Percentiles rank a stretch among this genome's conserved stretches.
phyloP scores from a whole-genome alignment of 1,140 invertebrate genomes.

The Acyrthosiphon pisum region DNA sequence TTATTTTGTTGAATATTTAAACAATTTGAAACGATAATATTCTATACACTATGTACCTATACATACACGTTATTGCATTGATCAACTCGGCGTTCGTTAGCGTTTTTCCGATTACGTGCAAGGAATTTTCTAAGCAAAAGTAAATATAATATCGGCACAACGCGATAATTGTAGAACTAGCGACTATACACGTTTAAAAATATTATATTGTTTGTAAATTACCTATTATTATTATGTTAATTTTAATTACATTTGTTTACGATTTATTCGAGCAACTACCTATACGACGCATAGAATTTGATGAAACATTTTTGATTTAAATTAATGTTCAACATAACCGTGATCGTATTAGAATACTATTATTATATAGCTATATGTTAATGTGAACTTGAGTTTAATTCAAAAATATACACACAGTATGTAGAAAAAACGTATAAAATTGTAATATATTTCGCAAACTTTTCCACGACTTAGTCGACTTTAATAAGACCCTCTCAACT shows the following conservation, averaged over 20 bases:
- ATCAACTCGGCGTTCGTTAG: neutral
- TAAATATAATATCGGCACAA: neutral
- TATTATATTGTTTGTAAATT: too few species aligned
- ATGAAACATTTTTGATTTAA: too few species aligned
- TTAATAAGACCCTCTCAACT: neutral
- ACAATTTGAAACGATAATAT: neutral
- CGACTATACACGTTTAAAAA: too few species aligned
- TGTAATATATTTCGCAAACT: neutral
- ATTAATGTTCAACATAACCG: too few species aligned
- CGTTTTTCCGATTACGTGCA: neutral
- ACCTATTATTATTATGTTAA: too few species aligned
- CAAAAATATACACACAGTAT: neutral
- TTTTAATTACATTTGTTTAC: neutral
- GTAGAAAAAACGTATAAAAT: neutral
- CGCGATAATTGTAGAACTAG: too few species aligned
- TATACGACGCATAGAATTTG: neutral
- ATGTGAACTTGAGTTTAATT: too few species aligned
- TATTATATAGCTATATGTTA: too few species aligned
- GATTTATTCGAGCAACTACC: neutral
- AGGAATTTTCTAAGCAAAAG: neutral
- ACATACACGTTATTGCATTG: neutral
- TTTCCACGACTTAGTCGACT: neutral
- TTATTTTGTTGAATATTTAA: slow-evolving; percentile 10
- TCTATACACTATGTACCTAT: neutral
- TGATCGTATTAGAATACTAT: too few species aligned